Evolutionary conservation across 2,888 invertebrate genomes (phyloP).

Genomic region (Muscina levida): DNA sequence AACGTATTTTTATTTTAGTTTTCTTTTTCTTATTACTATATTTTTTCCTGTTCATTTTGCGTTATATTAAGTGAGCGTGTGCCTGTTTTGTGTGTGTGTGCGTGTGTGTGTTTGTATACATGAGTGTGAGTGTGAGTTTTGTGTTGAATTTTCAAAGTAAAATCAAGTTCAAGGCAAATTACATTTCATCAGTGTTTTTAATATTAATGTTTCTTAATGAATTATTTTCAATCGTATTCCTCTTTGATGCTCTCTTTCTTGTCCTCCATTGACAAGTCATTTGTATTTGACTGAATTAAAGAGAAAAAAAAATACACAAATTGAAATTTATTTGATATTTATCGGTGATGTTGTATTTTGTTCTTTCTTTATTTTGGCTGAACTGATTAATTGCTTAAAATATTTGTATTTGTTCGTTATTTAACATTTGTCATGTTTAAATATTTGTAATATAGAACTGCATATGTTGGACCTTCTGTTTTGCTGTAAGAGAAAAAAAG

Average conservation of each 20-base stretch:
- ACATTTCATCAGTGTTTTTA: conserved; percentile 51
- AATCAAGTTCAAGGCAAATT: conserved; percentile 65
- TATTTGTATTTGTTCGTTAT: too few species aligned
- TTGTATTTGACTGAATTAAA: too few species aligned
- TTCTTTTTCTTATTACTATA: neutral
- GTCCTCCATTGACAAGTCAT: too few species aligned
- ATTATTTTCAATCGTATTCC: conserved; percentile 6
- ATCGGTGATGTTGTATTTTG: too few species aligned
- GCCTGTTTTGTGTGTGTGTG: neutral
- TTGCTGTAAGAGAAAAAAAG: too few species aligned
- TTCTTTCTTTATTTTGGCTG: too few species aligned
- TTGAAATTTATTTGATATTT: too few species aligned
- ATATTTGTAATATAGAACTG: too few species aligned
- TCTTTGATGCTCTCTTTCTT: neutral
- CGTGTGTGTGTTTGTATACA: neutral
- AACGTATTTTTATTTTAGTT: neutral
- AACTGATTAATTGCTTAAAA: too few species aligned
- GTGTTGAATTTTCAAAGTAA: conserved; percentile 46
- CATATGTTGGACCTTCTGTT: too few species aligned
- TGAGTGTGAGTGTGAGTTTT: conserved; percentile 2
- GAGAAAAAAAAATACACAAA: too few species aligned
- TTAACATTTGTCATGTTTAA: too few species aligned
- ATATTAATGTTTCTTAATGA: conserved; percentile 17
- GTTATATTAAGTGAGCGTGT: neutral
- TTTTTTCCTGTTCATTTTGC: neutral